Evolutionary conservation across 2,888 invertebrate genomes (phyloP).

Genomic region (Hypsopygia costalis): DNA sequence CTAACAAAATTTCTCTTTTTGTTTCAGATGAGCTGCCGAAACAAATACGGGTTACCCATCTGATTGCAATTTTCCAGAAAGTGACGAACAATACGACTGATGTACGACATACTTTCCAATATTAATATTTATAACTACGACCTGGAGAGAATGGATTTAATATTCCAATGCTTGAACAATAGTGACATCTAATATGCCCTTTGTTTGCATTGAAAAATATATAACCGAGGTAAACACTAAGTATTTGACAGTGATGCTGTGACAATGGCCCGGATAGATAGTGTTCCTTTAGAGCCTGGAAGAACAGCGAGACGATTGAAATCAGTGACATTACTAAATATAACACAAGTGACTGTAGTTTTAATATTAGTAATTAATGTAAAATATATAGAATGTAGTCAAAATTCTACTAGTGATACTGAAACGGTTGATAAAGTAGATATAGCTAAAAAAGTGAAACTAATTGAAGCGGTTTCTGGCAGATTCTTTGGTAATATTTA

Average conservation of each 20-base stretch:
- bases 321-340: slow-evolving; percentile 23
- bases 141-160: slow-evolving; percentile 45
- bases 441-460: slow-evolving; percentile 48
- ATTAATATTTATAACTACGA: slow-evolving; percentile 31
- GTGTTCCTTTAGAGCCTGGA: slow-evolving; percentile 17
- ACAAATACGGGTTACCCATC: slow-evolving; percentile 20
- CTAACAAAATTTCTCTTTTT: slow-evolving; percentile 29
- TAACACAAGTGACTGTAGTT: slow-evolving; percentile 38
- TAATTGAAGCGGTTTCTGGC: slow-evolving; percentile 56
- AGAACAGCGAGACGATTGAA: slow-evolving; percentile 8
- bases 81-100: slow-evolving; percentile 21
- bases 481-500: slow-evolving; percentile 62
- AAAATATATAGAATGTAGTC: slow-evolving; percentile 34
- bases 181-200: slow-evolving; percentile 19
- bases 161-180: slow-evolving; percentile 21
- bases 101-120: slow-evolving; percentile 34
- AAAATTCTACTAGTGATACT: slow-evolving; percentile 33
- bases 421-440: slow-evolving; percentile 33
- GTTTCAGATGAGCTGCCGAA: slow-evolving; percentile 39
- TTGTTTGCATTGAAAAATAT: slow-evolving; percentile 25
- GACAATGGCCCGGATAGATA: slow-evolving; percentile 42
- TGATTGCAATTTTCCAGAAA: slow-evolving; percentile 21
- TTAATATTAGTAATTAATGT: slow-evolving; percentile 43
- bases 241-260: slow-evolving; percentile 42
- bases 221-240: slow-evolving; percentile 24